These are phyloP conservation scores for Siniperca chuatsi DNA, from an alignment of 2,113 vertebrate species.

Conservation along the genomic window DNA sequence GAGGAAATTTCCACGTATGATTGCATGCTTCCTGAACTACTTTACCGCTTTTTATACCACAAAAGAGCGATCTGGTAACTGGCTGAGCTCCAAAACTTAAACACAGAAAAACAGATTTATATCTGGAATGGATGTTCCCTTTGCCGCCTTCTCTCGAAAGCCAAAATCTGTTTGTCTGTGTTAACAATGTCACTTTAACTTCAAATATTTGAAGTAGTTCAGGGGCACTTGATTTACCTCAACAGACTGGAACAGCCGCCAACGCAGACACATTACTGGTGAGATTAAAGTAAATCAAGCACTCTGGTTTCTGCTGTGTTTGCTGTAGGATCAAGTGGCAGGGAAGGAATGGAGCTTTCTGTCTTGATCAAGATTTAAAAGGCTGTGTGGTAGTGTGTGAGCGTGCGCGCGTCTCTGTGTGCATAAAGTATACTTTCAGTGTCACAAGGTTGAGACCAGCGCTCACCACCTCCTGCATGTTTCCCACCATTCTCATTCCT, in stretches of 20 bases:
- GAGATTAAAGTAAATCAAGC: conserved; percentile 77
- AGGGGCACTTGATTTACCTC: conserved; percentile 66
- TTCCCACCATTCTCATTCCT: conserved; percentile 27
- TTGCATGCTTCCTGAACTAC: neutral
- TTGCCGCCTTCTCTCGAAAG: conserved; percentile 24
- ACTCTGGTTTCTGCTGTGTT: conserved; percentile 69
- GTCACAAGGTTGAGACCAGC: conserved; percentile 40
- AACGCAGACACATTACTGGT: conserved; percentile 64
- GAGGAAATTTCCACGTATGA: conserved; percentile 5
- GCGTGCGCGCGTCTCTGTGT: conserved; percentile 1
- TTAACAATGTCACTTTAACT: conserved; percentile 62
- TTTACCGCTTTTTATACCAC: neutral
- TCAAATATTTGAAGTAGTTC: conserved; percentile 71
- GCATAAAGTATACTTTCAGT: conserved; percentile 28
- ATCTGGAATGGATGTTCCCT: neutral
- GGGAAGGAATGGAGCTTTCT: conserved; percentile 62
- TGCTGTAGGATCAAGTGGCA: conserved; percentile 66
- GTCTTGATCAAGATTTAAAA: conserved; percentile 70
- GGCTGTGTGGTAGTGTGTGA: conserved; percentile 24
- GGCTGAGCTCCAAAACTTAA: conserved; percentile 20
- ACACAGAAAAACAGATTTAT: conserved; percentile 29
- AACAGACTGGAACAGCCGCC: conserved; percentile 66
- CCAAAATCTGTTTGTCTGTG: conserved; percentile 44
- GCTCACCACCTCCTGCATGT: conserved; percentile 31
- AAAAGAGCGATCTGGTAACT: neutral